These are phyloP conservation scores for Dendrocopos noguchii DNA, from an alignment of 2,113 vertebrate species.

Conservation along the genomic window DNA sequence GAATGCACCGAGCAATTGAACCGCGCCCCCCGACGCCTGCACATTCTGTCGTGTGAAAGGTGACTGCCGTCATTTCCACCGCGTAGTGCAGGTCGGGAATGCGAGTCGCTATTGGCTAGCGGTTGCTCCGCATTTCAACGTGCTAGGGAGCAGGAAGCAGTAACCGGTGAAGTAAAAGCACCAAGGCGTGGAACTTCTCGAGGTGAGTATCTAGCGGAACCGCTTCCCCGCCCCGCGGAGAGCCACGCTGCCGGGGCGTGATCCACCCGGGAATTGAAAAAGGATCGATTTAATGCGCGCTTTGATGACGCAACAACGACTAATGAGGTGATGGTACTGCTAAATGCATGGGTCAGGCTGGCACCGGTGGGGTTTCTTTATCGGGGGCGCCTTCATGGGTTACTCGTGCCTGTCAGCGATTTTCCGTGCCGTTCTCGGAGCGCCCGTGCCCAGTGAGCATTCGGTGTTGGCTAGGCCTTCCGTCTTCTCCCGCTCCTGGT, in stretches of 20 bases:
- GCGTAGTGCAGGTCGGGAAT: slow-evolving; percentile 26
- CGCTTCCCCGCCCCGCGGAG: not conserved
- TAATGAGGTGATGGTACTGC: slow-evolving; percentile 47
- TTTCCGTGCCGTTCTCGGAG: not conserved
- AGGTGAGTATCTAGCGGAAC: not conserved
- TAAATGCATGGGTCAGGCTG: not conserved
- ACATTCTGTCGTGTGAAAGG: not conserved
- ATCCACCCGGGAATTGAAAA: too few species aligned
- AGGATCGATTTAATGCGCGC: slow-evolving; percentile 47
- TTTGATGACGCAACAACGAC: slow-evolving; percentile 91
- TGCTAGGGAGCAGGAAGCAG: not conserved
- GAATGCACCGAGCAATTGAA: not conserved
- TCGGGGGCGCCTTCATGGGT: not conserved
- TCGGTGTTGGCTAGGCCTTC: not conserved
- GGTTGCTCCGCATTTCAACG: not conserved
- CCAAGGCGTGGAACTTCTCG: not conserved
- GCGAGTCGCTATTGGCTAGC: slow-evolving; percentile 28
- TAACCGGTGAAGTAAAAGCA: not conserved
- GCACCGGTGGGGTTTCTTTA: not conserved
- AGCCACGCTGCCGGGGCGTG: not conserved
- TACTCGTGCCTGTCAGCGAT: too few species aligned
- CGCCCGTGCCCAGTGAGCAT: not conserved
- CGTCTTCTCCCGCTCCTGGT: not conserved
- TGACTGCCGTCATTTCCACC: not conserved
- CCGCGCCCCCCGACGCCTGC: not conserved